Percentiles rank a stretch among this genome's conserved stretches.
These are phyloP conservation scores for Drosophila vallismaia DNA, from an alignment of 2,888 invertebrate species.

Conservation along the genomic window DNA sequence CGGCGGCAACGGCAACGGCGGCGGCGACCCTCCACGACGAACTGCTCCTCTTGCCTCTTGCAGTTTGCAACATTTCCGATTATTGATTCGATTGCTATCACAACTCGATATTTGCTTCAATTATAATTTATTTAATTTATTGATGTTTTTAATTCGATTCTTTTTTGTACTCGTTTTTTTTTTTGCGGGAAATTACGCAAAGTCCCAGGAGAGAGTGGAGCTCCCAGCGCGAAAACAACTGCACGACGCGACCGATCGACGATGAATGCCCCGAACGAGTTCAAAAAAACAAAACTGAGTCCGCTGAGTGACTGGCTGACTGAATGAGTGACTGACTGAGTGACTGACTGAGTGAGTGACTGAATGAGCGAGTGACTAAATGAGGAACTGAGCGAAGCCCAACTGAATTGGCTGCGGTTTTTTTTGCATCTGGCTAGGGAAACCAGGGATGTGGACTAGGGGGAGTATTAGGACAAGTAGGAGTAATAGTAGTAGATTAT, in stretches of 20 bases:
- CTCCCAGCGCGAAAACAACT: slow-evolving; percentile 47
- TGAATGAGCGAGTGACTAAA: slow-evolving; percentile 21
- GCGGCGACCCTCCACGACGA: slow-evolving; percentile 45
- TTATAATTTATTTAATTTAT: slow-evolving; percentile 28
- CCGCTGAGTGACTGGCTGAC: slow-evolving; percentile 33
- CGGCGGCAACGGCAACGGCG: too few species aligned
- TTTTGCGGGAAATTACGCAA: slow-evolving; percentile 44
- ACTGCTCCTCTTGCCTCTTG: too few species aligned
- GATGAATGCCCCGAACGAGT: slow-evolving; percentile 61
- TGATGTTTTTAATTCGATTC: neutral
- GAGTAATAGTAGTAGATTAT: too few species aligned
- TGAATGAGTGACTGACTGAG: slow-evolving; percentile 11
- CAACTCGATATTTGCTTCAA: slow-evolving; percentile 11
- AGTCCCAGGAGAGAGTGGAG: slow-evolving; percentile 18
- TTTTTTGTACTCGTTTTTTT: slow-evolving; percentile 7
- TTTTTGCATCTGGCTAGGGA: slow-evolving; percentile 9
- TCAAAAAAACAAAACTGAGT: slow-evolving; percentile 38
- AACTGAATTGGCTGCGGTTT: slow-evolving; percentile 22
- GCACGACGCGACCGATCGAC: slow-evolving; percentile 65
- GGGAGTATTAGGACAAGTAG: too few species aligned
- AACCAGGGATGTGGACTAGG: slow-evolving; percentile 17
- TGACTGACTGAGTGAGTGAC: slow-evolving; percentile 16
- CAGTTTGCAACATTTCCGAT: slow-evolving; percentile 34
- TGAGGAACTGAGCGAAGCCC: slow-evolving; percentile 22
- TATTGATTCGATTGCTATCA: slow-evolving; percentile 26